phyloP scores from a whole-genome alignment of 1,140 invertebrate genomes.

The Bombus terrestris region DNA sequence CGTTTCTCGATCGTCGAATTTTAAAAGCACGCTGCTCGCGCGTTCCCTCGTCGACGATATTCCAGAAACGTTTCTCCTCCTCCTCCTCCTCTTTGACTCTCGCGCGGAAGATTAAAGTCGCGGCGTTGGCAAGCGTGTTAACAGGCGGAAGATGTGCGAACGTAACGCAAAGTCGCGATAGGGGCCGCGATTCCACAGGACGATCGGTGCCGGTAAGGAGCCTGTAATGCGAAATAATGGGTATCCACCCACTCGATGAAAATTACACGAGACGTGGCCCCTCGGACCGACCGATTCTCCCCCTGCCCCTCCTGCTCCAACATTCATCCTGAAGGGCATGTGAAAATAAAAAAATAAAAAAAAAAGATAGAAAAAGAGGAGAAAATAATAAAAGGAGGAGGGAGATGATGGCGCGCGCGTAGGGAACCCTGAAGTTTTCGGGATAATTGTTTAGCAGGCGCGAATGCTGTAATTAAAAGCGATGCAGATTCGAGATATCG shows the following conservation, averaged over 20 bases:
- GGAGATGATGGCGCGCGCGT: not conserved
- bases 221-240: slow-evolving; percentile 71
- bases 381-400: not conserved
- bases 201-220: slow-evolving; percentile 61
- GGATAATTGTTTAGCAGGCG: slow-evolving; percentile 64
- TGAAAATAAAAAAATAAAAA: slow-evolving; percentile 12
- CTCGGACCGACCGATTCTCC: slow-evolving; percentile 12
- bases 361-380: not conserved
- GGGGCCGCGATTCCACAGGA: slow-evolving; percentile 46
- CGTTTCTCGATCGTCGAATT: not conserved
- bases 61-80: not conserved
- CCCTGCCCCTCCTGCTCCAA: not conserved
- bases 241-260: slow-evolving; percentile 71
- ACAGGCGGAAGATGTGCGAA: slow-evolving; percentile 48
- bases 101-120: slow-evolving; percentile 36
- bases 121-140: slow-evolving; percentile 49
- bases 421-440: not conserved
- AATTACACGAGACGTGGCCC: slow-evolving; percentile 65
- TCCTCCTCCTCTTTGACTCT: too few species aligned
- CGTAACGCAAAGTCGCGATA: slow-evolving; percentile 54
- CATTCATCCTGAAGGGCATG: not conserved
- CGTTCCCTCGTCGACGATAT: not conserved
- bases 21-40: not conserved
- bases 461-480: slow-evolving; percentile 61
- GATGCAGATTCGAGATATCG: slow-evolving; percentile 45